These are phyloP conservation scores for Zele albiditarsus DNA, from an alignment of 2,888 invertebrate species.

Conservation along the genomic window DNA sequence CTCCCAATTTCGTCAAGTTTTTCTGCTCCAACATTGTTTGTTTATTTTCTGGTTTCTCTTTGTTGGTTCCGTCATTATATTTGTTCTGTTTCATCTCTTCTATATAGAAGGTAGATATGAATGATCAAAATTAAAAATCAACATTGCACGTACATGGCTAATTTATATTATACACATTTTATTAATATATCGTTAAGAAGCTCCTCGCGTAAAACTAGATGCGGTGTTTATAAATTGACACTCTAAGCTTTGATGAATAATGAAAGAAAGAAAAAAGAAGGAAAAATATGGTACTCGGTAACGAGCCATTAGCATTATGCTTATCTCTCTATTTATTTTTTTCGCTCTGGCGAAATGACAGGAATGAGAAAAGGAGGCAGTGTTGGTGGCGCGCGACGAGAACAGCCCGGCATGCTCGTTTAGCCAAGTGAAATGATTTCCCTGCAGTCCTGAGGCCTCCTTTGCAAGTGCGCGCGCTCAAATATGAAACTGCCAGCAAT, in stretches of 20 bases:
- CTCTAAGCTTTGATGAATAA: not conserved
- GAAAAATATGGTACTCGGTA: not conserved
- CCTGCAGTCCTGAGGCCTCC: conserved; percentile 40
- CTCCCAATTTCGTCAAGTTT: conserved; percentile 1
- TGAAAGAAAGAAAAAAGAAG: not conserved
- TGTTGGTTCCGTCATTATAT: not conserved
- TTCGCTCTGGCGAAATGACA: conserved; percentile 12
- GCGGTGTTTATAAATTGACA: not conserved
- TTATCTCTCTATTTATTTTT: not conserved
- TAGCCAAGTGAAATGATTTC: conserved; percentile 36
- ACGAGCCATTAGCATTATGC: conserved; percentile 10
- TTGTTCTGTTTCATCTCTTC: not conserved
- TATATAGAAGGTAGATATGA: no score
- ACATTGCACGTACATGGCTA: no score
- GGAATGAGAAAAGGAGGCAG: not conserved
- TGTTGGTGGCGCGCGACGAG: not conserved
- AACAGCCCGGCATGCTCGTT: conserved; percentile 1
- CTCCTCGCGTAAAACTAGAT: not conserved
- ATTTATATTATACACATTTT: no score
- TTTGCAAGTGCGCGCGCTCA: conserved; percentile 45
- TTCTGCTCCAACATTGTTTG: not conserved
- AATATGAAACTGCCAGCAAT: conserved; percentile 60
- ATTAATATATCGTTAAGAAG: no score
- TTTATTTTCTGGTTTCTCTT: conserved; percentile 2
- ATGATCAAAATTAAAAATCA: no score